Evolutionary conservation across 2,888 invertebrate genomes (phyloP).

Genomic region (Scaptomyza tumidula): DNA sequence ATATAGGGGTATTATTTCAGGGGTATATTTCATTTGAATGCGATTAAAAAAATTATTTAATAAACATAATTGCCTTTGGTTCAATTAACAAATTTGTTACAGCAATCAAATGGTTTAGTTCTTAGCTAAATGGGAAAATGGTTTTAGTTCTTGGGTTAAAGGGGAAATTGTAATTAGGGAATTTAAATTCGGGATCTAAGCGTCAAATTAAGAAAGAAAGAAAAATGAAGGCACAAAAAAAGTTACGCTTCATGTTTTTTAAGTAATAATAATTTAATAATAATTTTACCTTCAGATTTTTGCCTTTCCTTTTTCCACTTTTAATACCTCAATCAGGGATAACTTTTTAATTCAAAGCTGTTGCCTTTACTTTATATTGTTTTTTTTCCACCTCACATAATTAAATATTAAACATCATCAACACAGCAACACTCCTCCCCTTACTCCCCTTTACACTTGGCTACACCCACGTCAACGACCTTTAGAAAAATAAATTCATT

Average conservation of each 20-base stretch:
- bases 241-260: background rate
- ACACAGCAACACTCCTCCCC: background rate
- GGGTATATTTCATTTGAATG: too few species aligned
- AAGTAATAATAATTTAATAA: background rate
- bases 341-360: background rate
- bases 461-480: background rate
- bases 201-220: too few species aligned
- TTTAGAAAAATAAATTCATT: conserved; percentile 23
- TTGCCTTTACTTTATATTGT: background rate
- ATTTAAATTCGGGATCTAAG: background rate
- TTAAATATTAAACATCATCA: background rate
- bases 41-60: too few species aligned
- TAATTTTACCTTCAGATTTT: background rate
- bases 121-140: background rate
- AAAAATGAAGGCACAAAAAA: background rate
- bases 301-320: background rate
- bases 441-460: background rate
- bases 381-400: background rate
- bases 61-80: background rate
- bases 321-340: background rate
- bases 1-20: too few species aligned
- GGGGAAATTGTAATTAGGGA: background rate
- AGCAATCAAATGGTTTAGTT: background rate
- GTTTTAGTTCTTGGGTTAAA: background rate
- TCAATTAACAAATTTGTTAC: background rate